Evolutionary conservation across 2,113 vertebrate species (phyloP), one percentile per base, ranked within the genome.

Genomic region (Cynopterus brachyotis): DNA sequence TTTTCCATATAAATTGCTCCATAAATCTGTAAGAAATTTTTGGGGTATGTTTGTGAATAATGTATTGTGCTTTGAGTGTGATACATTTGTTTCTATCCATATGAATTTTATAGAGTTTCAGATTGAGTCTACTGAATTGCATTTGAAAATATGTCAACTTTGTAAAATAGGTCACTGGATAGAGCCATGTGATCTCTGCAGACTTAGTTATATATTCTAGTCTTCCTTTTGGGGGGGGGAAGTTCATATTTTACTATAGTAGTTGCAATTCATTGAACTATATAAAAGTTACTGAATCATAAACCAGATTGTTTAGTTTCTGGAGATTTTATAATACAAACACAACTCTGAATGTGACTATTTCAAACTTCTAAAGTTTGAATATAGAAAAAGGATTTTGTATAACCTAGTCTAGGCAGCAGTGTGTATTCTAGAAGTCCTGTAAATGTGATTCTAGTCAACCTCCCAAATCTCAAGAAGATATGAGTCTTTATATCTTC

Each of bases 1-100:
- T 82, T 82, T 62, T 98, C 72, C 64, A 95, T 89, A 28, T 89
- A 92, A 90, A 94, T 92, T 85, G 20, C 15, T 37, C 37, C 69
- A 81, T 89, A 89, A 97, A 91, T 55, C 67, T 83, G 0, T 70
- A 96, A 76, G 96, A 42, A 83, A 72, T 64, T 69, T 3, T 96
- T 92, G n/a, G 62, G 19, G 10, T 96, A 2, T 76, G 69, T 94
- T 85, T 92, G 53, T 95, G 47, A 47, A 20, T 88, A 26, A 75
- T 62, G 2, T 84, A 92, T 83, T 97, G 57, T 95, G 66, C 37
- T 89, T 1, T 79, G 30, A 66, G 35, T 55, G 40, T 88, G 57
- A 40, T 70, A 69, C 32, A 69, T 90, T 91, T 93, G 17, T 96
- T 91, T 42, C 37, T 57, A 24, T 66, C 37, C 72, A 69, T 89